Percentiles rank a stretch among this genome's conserved stretches.
Evolutionary conservation across 1,140 invertebrate species (phyloP).

Genomic region (Drosophila lacteicornis): DNA sequence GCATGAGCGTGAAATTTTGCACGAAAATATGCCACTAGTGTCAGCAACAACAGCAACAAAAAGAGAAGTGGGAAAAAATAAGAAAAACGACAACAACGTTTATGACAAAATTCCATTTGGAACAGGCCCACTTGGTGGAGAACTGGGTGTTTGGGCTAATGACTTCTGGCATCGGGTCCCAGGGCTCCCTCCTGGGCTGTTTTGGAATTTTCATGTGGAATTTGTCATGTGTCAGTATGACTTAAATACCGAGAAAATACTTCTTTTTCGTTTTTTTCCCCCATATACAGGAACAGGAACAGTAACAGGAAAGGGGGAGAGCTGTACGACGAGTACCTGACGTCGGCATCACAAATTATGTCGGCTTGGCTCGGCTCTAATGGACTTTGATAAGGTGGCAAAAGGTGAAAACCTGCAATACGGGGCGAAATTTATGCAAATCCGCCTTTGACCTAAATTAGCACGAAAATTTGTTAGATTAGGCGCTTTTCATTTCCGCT

Average conservation of each 20-base stretch:
- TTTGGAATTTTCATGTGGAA: slow-evolving; percentile 72
- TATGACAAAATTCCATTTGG: slow-evolving; percentile 82
- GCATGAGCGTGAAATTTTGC: slow-evolving; percentile 77
- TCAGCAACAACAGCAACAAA: slow-evolving; percentile 14
- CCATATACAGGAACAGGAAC: neutral
- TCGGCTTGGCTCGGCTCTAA: slow-evolving; percentile 61
- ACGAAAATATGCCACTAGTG: slow-evolving; percentile 76
- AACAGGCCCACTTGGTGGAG: slow-evolving; percentile 39
- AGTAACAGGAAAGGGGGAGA: slow-evolving; percentile 8
- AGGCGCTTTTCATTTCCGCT: slow-evolving; percentile 74
- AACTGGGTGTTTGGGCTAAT: slow-evolving; percentile 79
- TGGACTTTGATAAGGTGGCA: slow-evolving; percentile 80
- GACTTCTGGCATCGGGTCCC: slow-evolving; percentile 62
- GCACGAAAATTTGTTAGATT: slow-evolving; percentile 83
- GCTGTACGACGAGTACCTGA: slow-evolving; percentile 15
- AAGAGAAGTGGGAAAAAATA: slow-evolving; percentile 8
- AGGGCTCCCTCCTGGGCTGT: slow-evolving; percentile 29
- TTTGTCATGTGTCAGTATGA: slow-evolving; percentile 82
- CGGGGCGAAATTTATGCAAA: slow-evolving; percentile 74
- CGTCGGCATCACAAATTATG: slow-evolving; percentile 52
- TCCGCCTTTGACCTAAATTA: slow-evolving; percentile 81
- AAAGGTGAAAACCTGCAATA: slow-evolving; percentile 50
- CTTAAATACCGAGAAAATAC: slow-evolving; percentile 80
- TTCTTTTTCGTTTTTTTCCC: slow-evolving; percentile 25
- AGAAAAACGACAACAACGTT: slow-evolving; percentile 58